Conservation (phyloP, 1,140 invertebrate genomes). For the Hetaerina americana region DNA sequence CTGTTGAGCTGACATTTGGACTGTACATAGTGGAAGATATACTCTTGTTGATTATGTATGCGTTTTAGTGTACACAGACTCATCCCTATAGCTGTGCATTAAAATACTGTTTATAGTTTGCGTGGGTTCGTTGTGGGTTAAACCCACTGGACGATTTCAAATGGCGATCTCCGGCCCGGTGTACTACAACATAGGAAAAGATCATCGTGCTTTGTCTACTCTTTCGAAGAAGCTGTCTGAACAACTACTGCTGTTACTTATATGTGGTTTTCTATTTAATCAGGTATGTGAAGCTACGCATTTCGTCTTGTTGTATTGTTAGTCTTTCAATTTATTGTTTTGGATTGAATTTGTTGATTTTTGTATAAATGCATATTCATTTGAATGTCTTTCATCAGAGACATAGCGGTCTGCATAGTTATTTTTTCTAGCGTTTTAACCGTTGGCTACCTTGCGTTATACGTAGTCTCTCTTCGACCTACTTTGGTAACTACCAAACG, state of each 20-base stretch:
- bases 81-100: too few species aligned
- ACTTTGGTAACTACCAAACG: too few species aligned
- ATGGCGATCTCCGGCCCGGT: not conserved
- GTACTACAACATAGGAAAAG: not conserved
- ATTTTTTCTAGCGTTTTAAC: too few species aligned
- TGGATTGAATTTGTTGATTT: too few species aligned
- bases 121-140: not conserved
- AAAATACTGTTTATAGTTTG: not conserved
- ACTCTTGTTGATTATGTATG: not conserved
- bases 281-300: not conserved
- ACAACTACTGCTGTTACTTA: not conserved
- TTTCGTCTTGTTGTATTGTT: too few species aligned
- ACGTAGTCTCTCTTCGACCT: too few species aligned
- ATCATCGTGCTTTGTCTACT: not conserved
- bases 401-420: too few species aligned
- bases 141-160: not conserved
- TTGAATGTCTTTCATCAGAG: too few species aligned
- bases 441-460: too few species aligned
- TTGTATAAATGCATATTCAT: too few species aligned
- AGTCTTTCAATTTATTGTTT: too few species aligned
- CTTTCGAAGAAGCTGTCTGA: not conserved
- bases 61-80: not conserved
- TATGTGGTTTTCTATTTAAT: not conserved
- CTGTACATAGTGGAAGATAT: not conserved
- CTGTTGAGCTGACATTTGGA: not conserved